phyloP scores from a whole-genome alignment of 2,113 vertebrate genomes.

The Salvator merianae region DNA sequence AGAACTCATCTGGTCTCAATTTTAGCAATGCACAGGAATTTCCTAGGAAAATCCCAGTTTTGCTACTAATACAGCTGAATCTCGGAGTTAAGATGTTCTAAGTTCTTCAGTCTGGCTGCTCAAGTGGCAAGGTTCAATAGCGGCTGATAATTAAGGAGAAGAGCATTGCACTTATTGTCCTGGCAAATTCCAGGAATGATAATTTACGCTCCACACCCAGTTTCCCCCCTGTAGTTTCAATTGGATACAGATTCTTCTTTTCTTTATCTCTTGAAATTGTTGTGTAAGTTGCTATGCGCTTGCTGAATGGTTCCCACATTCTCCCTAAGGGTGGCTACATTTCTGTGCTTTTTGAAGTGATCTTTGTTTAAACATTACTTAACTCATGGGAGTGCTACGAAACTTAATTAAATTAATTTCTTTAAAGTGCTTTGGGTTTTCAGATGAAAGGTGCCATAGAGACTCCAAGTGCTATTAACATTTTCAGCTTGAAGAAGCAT shows the following conservation, averaged over 20 bases:
- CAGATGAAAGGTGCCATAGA: constrained; percentile 64
- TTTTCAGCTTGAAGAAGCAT: constrained; percentile 49
- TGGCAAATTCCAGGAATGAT: constrained; percentile 23
- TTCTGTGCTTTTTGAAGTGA: constrained; percentile 62
- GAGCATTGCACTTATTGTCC: constrained; percentile 14
- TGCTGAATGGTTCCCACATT: constrained; percentile 36
- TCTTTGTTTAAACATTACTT: constrained; percentile 68
- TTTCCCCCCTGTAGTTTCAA: constrained; percentile 34
- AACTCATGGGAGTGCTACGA: constrained; percentile 57
- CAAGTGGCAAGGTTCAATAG: constrained; percentile 5
- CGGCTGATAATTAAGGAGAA: constrained; percentile 16
- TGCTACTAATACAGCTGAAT: background rate
- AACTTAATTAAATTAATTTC: constrained; percentile 69
- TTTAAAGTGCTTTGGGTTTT: constrained; percentile 60
- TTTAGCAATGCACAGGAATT: background rate
- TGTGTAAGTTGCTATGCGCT: constrained; percentile 41
- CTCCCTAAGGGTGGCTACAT: constrained; percentile 49
- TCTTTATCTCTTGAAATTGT: constrained; percentile 16
- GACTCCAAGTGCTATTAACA: constrained; percentile 49
- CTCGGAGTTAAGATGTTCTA: constrained; percentile 6
- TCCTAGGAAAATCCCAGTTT: background rate
- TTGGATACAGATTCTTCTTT: constrained; percentile 34
- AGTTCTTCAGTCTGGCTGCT: background rate
- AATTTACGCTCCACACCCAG: background rate
- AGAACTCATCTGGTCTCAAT: constrained; percentile 9